These are phyloP conservation scores for Mythimna pallens DNA, from an alignment of 2,888 invertebrate species.

Conservation along the genomic window DNA sequence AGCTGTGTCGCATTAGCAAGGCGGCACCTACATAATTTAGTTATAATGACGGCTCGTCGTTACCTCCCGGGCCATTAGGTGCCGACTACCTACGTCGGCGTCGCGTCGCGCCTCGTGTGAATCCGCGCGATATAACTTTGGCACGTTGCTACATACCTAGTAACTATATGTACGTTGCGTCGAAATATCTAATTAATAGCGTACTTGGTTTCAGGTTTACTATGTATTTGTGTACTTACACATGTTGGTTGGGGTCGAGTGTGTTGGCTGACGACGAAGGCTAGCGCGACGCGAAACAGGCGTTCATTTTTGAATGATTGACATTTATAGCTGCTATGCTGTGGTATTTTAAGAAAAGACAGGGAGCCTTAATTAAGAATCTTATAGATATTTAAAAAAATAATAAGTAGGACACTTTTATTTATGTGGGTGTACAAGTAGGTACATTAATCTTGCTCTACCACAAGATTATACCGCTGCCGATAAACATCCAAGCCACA, in stretches of 20 bases:
- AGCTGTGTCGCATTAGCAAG: constrained; percentile 76
- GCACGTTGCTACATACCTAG: constrained; percentile 65
- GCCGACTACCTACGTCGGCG: constrained; percentile 66
- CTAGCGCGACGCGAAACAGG: constrained; percentile 3
- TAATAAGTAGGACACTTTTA: background rate
- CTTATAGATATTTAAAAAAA: background rate
- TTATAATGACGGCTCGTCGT: constrained; percentile 81
- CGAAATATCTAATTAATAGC: constrained; percentile 57
- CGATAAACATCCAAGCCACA: constrained; percentile 46
- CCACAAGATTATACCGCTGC: constrained; percentile 33
- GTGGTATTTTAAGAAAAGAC: background rate
- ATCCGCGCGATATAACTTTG: constrained; percentile 65
- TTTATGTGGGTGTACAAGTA: constrained; percentile 2
- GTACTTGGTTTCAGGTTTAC: constrained; percentile 54
- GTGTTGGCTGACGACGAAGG: constrained; percentile 11
- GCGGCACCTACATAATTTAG: constrained; percentile 82
- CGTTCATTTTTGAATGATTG: constrained; percentile 10
- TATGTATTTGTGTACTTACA: constrained; percentile 44
- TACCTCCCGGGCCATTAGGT: constrained; percentile 76
- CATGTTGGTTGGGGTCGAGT: constrained; percentile 18
- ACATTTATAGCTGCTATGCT: constrained; percentile 5
- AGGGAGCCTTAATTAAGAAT: background rate
- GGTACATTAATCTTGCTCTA: constrained; percentile 25
- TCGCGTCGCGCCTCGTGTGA: constrained; percentile 63
- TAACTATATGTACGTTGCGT: constrained; percentile 64